Evolutionary conservation across 1,140 invertebrate genomes (phyloP), one percentile per base, ranked within the genome.

Genomic region (Aphelinus atriplicis): DNA sequence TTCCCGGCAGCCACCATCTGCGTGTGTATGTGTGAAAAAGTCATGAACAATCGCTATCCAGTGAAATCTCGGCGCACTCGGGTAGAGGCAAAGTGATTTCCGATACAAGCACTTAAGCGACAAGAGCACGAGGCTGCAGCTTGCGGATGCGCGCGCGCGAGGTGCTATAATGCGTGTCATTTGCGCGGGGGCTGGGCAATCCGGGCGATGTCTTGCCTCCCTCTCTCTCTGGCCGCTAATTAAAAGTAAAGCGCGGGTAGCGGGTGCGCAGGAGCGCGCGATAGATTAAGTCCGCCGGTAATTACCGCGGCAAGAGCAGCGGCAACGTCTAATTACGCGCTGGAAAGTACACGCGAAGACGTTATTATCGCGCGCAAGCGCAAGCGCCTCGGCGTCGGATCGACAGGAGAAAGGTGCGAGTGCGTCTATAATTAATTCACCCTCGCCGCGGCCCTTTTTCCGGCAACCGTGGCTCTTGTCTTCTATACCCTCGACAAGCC

Each of bases 191-290:
- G 26, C 26, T 26, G 26, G 26, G 26, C 26, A 26, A 26, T 26
- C 26, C 26, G 26, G 26, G 26, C 26, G 26, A 26, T 26, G 26
- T 26, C 26, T 26, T 26, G 26, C 26, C 26, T 26, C 26, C 26
- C 26, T 26, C 26, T 53, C 51, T 9, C 4, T 53, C 4, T 4
- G 9, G 51, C 51, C 45, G 47, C 67, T 69, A 69, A 69, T 69
- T 69, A 69, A 69, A 69, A 69, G 67, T 69, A 69, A 69, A 69
- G 67, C 56, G 66, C 56, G 56, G 4, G 55, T 42, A 26, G 53
- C 42, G 4, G 5, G 47, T 26, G 47, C 4, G 51, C 51, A 53
- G 51, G 4, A 26, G 26, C 26, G 26, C 48, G 48, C 65, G 53
- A 67, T 67, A 67, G 65, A 67, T 67, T 67, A 67, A 57, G 51